Conservation (phyloP, 2,113 vertebrate species). For the Alexandromys fortis region DNA sequence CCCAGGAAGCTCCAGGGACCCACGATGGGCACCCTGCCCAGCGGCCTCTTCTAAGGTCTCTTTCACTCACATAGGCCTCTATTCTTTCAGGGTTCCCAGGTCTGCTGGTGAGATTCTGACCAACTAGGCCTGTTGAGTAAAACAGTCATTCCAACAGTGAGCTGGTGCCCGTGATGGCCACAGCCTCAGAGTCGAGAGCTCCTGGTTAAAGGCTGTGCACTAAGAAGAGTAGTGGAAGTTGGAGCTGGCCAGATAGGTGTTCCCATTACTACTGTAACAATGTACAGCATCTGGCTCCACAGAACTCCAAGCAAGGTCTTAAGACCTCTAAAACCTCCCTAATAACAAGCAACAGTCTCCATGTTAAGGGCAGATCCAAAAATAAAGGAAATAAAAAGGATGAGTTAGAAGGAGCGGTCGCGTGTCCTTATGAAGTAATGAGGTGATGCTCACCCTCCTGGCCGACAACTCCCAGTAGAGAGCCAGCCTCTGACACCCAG, state of each 20-base stretch:
- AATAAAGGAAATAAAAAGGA: not conserved
- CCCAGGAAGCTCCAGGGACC: not conserved
- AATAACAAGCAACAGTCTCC: not conserved
- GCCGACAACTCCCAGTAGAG: not conserved
- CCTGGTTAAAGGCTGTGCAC: not conserved
- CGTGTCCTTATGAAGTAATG: not conserved
- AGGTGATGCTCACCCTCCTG: not conserved
- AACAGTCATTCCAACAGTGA: not conserved
- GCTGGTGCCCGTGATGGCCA: no score
- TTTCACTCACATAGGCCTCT: not conserved
- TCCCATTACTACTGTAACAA: no score
- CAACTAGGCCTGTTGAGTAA: not conserved
- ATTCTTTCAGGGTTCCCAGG: not conserved
- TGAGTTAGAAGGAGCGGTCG: not conserved
- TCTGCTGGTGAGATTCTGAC: not conserved
- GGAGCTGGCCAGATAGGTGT: not conserved
- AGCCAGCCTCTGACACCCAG: slow-evolving; percentile 11
- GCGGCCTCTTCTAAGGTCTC: not conserved
- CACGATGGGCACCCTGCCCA: not conserved
- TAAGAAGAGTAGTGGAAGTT: not conserved
- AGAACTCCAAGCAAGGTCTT: not conserved
- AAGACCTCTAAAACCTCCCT: not conserved
- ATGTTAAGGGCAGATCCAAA: not conserved
- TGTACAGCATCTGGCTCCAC: not conserved
- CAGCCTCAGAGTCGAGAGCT: not conserved